Percentiles rank a stretch among this genome's conserved stretches.
phyloP scores from a whole-genome alignment of 2,797 vertebrate genomes.

The Takifugu ocellatus region DNA sequence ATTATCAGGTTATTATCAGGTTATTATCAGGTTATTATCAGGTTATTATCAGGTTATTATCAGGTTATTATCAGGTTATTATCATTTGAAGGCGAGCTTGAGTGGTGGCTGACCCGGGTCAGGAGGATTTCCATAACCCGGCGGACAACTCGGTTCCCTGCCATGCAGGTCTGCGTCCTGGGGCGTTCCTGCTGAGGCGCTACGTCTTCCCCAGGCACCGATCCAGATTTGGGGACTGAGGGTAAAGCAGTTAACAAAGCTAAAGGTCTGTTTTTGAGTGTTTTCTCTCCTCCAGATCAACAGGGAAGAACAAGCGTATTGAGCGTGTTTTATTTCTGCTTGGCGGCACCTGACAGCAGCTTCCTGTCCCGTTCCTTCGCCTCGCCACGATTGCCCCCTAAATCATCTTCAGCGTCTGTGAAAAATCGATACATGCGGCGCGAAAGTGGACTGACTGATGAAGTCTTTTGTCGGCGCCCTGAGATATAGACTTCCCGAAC shows the following conservation, averaged over 20 bases:
- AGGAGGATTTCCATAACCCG: constrained; percentile 12
- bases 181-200: too few relatives aligned
- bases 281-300: neutral
- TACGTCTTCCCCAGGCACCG: too few relatives aligned
- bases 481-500: constrained; percentile 1
- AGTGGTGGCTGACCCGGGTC: constrained; percentile 14
- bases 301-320: constrained; percentile 17
- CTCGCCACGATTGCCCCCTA: constrained; percentile 24
- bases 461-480: constrained; percentile 21
- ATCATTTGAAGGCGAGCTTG: neutral
- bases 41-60: too few relatives aligned
- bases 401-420: constrained; percentile 39
- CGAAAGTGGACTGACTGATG: constrained; percentile 18
- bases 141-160: constrained; percentile 9
- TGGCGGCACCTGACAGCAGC: constrained; percentile 10
- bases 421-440: constrained; percentile 48
- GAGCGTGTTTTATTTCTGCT: constrained; percentile 26
- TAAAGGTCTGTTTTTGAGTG: too few relatives aligned
- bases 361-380: constrained; percentile 27
- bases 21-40: too few relatives aligned
- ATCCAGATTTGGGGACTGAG: too few relatives aligned
- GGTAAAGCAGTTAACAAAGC: too few relatives aligned
- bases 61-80: neutral
- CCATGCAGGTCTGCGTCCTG: too few relatives aligned
- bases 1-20: too few relatives aligned